Percentiles rank a stretch among this genome's conserved stretches.
Evolutionary conservation across 2,888 invertebrate species (phyloP).

Genomic region (Polydrusus tereticollis): DNA sequence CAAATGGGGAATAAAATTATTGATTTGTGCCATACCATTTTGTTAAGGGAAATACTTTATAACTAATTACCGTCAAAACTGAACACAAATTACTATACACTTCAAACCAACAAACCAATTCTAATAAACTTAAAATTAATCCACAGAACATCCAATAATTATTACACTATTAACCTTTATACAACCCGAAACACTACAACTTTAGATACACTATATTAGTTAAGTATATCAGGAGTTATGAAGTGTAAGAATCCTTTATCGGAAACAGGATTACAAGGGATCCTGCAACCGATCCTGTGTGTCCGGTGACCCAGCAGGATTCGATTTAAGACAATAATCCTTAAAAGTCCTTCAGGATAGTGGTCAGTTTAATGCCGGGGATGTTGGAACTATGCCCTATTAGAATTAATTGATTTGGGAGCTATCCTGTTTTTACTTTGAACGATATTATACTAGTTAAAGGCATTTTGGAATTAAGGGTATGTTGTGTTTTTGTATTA

Average conservation of each 20-base stretch:
- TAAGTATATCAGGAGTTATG: slow-evolving; percentile 50
- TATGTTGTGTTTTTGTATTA: too few relatives aligned
- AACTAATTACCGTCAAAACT: background rate
- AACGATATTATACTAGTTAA: too few relatives aligned
- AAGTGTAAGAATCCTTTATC: slow-evolving; percentile 52
- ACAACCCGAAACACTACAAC: slow-evolving; percentile 33
- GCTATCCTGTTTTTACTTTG: background rate
- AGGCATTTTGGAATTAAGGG: too few relatives aligned
- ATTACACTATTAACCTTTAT: slow-evolving; percentile 38
- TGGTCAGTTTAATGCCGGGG: slow-evolving; percentile 38
- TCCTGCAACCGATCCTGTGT: slow-evolving; percentile 36
- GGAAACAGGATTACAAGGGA: slow-evolving; percentile 49
- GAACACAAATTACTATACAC: background rate
- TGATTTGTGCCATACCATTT: too few relatives aligned
- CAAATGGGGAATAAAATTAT: too few relatives aligned
- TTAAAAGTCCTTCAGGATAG: slow-evolving; percentile 49
- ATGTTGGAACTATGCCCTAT: slow-evolving; percentile 20
- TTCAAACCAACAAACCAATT: background rate
- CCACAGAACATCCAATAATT: slow-evolving; percentile 37
- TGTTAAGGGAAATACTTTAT: too few relatives aligned
- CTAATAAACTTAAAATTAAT: background rate
- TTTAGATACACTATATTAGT: slow-evolving; percentile 46
- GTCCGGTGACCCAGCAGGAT: slow-evolving; percentile 45
- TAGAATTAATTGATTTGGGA: slow-evolving; percentile 36
- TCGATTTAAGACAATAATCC: slow-evolving; percentile 51